phyloP scores from a whole-genome alignment of 2,888 invertebrate genomes.

The Pilophorus perplexus region DNA sequence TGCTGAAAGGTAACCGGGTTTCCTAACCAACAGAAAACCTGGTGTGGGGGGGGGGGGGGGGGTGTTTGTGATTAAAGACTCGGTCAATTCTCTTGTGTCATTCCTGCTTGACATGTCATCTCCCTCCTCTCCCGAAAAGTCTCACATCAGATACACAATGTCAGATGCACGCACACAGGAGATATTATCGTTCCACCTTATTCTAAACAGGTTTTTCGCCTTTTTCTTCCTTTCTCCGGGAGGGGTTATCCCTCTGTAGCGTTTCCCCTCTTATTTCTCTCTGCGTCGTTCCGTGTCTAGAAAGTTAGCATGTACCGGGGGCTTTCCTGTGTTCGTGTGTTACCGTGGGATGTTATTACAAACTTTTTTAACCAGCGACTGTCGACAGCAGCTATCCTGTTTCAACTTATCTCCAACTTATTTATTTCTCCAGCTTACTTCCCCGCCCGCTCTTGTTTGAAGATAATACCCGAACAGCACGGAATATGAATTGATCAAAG shows the following conservation, averaged over 20 bases:
- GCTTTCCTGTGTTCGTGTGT: background rate
- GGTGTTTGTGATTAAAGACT: slow-evolving; percentile 26
- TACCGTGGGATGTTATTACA: slow-evolving; percentile 22
- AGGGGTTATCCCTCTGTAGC: background rate
- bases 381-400: slow-evolving; percentile 12
- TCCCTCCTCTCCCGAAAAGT: slow-evolving; percentile 10
- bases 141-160: slow-evolving; percentile 21
- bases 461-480: no score
- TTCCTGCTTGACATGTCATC: slow-evolving; percentile 31
- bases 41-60: background rate
- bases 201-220: slow-evolving; percentile 24
- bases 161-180: slow-evolving; percentile 24
- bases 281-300: slow-evolving; percentile 5
- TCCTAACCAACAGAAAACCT: no score
- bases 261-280: background rate
- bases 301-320: slow-evolving; percentile 11
- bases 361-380: slow-evolving; percentile 12
- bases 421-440: slow-evolving; percentile 9
- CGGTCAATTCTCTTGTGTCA: slow-evolving; percentile 29
- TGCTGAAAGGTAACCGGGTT: no score
- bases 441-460: no score
- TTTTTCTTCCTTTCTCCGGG: slow-evolving; percentile 1
- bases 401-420: background rate
- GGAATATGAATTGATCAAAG: no score
- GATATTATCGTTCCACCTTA: slow-evolving; percentile 30